phyloP scores from a whole-genome alignment of 2,888 invertebrate species.

The Nomada goodeniana region DNA sequence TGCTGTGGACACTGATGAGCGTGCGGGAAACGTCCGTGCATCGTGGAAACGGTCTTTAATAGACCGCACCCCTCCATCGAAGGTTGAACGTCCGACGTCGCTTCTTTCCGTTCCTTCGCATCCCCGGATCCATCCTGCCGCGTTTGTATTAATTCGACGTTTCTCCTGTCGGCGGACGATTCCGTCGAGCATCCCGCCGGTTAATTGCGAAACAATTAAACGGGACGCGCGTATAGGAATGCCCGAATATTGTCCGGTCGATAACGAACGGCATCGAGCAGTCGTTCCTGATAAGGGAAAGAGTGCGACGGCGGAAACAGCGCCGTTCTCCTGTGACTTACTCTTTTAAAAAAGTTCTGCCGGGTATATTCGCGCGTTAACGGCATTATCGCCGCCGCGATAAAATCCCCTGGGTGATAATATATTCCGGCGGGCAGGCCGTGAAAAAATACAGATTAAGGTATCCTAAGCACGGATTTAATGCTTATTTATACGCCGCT shows the following conservation, averaged over 20 bases:
- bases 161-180: background rate
- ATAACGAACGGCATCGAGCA: background rate
- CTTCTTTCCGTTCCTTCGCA: slow-evolving; percentile 2
- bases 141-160: background rate
- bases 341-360: slow-evolving; percentile 65
- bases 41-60: slow-evolving; percentile 51
- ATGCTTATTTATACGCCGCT: slow-evolving; percentile 84
- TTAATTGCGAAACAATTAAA: no score
- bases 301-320: slow-evolving; percentile 12
- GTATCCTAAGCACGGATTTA: slow-evolving; percentile 83
- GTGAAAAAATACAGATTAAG: slow-evolving; percentile 83
- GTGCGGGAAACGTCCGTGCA: slow-evolving; percentile 53
- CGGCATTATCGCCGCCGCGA: slow-evolving; percentile 78
- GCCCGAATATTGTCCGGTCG: background rate
- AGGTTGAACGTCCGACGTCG: slow-evolving; percentile 26
- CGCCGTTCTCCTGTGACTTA: slow-evolving; percentile 38
- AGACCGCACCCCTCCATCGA: slow-evolving; percentile 17
- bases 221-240: no score
- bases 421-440: slow-evolving; percentile 79
- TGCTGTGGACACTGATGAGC: slow-evolving; percentile 45
- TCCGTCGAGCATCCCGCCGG: background rate
- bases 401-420: slow-evolving; percentile 81
- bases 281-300: slow-evolving; percentile 30
- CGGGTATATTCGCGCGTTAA: slow-evolving; percentile 69
- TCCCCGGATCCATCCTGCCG: background rate